Conservation (phyloP, 2,888 invertebrate species). For the Andricus curvator region DNA sequence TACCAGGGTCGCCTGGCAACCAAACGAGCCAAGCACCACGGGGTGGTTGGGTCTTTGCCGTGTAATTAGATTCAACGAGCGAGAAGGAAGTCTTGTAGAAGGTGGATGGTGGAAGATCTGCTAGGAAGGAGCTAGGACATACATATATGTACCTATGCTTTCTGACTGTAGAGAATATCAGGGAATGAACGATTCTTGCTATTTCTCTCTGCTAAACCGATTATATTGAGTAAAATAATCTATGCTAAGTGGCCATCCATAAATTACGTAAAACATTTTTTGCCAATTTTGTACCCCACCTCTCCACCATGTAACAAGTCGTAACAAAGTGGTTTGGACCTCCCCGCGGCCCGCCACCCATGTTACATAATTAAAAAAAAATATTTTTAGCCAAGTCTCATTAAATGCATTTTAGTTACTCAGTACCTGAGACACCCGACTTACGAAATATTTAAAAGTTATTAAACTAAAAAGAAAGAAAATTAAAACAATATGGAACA, state of each 20-base stretch:
- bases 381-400: too few species aligned
- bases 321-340: too few species aligned
- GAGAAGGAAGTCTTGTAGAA: constrained; percentile 64
- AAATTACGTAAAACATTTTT: too few species aligned
- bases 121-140: constrained; percentile 59
- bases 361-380: too few species aligned
- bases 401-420: too few species aligned
- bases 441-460: too few species aligned
- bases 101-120: constrained; percentile 55
- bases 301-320: too few species aligned
- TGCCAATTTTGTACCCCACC: too few species aligned
- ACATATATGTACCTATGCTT: constrained; percentile 52
- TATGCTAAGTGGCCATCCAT: background rate
- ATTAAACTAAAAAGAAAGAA: too few species aligned
- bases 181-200: constrained; percentile 9
- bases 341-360: too few species aligned
- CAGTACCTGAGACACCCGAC: too few species aligned
- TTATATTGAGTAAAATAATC: background rate
- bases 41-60: constrained; percentile 58
- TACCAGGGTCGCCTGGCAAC: constrained; percentile 77
- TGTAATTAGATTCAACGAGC: constrained; percentile 78
- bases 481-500: too few species aligned
- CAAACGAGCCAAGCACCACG: constrained; percentile 58
- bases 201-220: constrained; percentile 31
- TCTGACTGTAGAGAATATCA: constrained; percentile 58